A percentile compares a stretch with the other conserved stretches of the same genome.
These are phyloP conservation scores for Coryphaenoides rupestris DNA, from an alignment of 2,113 vertebrate species.

Conservation along the genomic window DNA sequence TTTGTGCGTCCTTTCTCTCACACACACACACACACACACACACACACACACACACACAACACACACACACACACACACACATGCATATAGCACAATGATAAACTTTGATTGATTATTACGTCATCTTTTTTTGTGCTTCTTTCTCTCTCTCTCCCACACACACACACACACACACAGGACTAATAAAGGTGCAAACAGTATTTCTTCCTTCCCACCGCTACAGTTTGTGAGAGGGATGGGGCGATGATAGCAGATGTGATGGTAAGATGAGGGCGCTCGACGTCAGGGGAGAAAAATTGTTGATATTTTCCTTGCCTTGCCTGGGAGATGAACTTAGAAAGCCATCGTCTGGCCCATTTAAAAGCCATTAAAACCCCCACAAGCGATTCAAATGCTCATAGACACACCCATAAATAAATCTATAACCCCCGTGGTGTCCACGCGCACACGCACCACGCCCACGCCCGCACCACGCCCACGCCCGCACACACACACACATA, in stretches of 20 bases:
- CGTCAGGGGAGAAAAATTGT: slow-evolving; percentile 6
- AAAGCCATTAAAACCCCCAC: slow-evolving; percentile 12
- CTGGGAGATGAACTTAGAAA: slow-evolving; percentile 23
- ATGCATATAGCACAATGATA: no score
- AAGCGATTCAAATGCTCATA: slow-evolving; percentile 18
- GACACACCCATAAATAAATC: not conserved
- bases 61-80: no score
- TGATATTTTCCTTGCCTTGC: slow-evolving; percentile 20
- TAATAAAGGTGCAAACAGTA: no score
- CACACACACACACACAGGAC: not conserved
- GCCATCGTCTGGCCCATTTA: slow-evolving; percentile 33
- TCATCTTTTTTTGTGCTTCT: no score
- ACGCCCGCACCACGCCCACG: slow-evolving; percentile 16
- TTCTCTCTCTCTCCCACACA: no score
- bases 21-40: no score
- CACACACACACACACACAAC: no score
- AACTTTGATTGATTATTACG: no score
- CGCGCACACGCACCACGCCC: slow-evolving; percentile 18
- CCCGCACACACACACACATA: slow-evolving; percentile 4
- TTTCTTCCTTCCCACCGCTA: not conserved
- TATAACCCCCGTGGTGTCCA: not conserved
- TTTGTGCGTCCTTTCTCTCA: no score
- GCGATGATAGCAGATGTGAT: slow-evolving; percentile 4
- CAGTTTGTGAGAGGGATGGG: slow-evolving; percentile 6
- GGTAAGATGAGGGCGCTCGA: slow-evolving; percentile 9